phyloP scores from a whole-genome alignment of 2,113 vertebrate species.

The Ictidomys tridecemlineatus region DNA sequence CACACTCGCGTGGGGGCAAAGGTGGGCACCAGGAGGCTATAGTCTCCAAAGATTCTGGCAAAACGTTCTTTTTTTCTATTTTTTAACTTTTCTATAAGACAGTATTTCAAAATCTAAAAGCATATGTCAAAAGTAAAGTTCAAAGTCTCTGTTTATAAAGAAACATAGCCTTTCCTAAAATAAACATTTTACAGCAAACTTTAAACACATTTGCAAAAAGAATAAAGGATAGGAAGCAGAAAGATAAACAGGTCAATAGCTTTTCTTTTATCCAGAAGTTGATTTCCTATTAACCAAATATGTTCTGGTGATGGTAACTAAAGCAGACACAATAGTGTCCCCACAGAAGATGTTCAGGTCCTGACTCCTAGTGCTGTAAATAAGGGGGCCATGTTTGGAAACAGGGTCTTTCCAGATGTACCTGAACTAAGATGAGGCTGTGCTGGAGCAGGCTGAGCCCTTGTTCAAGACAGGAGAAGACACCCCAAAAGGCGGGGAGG shows the following conservation, averaged over 20 bases:
- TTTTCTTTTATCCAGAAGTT: not conserved
- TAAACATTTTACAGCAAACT: not conserved
- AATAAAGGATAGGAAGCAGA: not conserved
- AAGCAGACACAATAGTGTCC: not conserved
- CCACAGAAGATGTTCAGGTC: not conserved
- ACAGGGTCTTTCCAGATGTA: not conserved
- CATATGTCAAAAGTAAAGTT: not conserved
- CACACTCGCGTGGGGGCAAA: too few species aligned
- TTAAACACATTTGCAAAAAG: not conserved
- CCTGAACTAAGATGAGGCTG: not conserved
- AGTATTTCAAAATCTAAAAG: not conserved
- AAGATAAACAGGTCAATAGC: not conserved
- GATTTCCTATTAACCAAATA: not conserved
- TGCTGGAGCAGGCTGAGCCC: not conserved
- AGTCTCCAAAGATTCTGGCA: not conserved
- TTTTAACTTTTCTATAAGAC: not conserved
- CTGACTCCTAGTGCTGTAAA: not conserved
- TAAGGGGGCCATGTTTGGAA: not conserved
- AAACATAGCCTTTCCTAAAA: not conserved
- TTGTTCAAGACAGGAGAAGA: not conserved
- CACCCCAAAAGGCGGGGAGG: not conserved
- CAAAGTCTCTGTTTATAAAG: not conserved
- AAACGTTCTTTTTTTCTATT: not conserved
- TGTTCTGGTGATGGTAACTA: not conserved
- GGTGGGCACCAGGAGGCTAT: not conserved